Evolutionary conservation across 2,888 invertebrate species (phyloP).

Genomic region (Cosmia trapezina): DNA sequence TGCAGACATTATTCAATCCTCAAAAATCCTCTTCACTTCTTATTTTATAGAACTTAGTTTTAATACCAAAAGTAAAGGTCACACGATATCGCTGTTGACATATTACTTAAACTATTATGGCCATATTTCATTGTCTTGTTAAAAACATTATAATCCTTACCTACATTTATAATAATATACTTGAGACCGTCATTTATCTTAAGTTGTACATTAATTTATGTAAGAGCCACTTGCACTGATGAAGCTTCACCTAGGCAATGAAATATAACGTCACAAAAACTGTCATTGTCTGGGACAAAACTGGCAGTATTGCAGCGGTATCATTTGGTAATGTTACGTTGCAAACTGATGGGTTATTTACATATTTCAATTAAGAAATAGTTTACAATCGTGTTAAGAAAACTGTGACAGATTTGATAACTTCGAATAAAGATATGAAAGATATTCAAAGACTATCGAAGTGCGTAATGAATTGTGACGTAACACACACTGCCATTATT

Average conservation of each 20-base stretch:
- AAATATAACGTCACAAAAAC: slow-evolving; percentile 11
- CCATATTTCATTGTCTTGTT: slow-evolving; percentile 45
- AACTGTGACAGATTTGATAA: neutral
- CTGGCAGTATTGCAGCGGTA: slow-evolving; percentile 6
- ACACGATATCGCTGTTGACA: slow-evolving; percentile 22
- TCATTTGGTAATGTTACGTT: slow-evolving; percentile 10
- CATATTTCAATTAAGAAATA: neutral
- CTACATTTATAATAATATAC: slow-evolving; percentile 33
- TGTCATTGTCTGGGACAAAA: slow-evolving; percentile 29
- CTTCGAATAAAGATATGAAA: neutral
- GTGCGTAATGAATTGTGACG: neutral
- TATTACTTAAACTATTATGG: slow-evolving; percentile 24
- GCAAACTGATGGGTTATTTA: neutral
- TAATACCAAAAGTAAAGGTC: slow-evolving; percentile 25
- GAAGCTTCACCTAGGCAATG: slow-evolving; percentile 22
- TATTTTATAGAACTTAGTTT: slow-evolving; percentile 11
- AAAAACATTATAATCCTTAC: slow-evolving; percentile 27
- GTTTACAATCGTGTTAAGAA: neutral
- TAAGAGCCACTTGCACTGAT: slow-evolving; percentile 31
- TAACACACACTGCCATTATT: neutral
- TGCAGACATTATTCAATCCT: slow-evolving; percentile 2
- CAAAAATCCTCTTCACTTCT: slow-evolving; percentile 1
- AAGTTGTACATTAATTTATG: slow-evolving; percentile 32
- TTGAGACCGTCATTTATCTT: slow-evolving; percentile 40
- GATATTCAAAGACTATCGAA: neutral